phyloP scores from a whole-genome alignment of 1,140 invertebrate genomes.

The Habropoda laboriosa region DNA sequence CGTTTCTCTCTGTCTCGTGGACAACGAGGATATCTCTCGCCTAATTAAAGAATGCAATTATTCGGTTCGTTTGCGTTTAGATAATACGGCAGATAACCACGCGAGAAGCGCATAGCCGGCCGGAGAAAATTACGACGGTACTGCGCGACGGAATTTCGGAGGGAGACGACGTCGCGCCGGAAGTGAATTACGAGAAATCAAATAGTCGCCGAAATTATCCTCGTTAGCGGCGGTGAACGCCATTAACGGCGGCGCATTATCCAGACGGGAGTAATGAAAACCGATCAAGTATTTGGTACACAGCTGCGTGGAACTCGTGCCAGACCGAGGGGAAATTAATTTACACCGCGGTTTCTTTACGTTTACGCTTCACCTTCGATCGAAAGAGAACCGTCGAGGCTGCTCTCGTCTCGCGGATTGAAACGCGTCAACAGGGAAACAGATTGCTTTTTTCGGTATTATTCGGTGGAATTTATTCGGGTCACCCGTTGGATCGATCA shows the following conservation, averaged over 20 bases:
- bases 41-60: not conserved
- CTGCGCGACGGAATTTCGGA: no score
- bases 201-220: conserved; percentile 9
- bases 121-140: no score
- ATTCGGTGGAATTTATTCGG: not conserved
- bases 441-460: not conserved
- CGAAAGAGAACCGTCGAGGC: not conserved
- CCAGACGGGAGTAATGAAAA: not conserved
- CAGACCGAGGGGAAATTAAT: not conserved
- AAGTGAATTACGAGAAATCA: not conserved
- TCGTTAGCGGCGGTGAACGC: conserved; percentile 25
- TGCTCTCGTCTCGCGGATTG: not conserved
- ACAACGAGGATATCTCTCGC: not conserved
- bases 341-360: not conserved
- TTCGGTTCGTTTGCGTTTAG: not conserved
- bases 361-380: not conserved
- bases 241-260: conserved; percentile 22
- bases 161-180: no score
- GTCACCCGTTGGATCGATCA: no score
- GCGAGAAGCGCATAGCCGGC: no score
- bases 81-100: no score
- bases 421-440: not conserved
- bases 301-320: not conserved
- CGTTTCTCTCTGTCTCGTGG: not conserved
- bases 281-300: conserved; percentile 1